A percentile compares a stretch with the other conserved stretches of the same genome.
Evolutionary conservation across 1,140 invertebrate genomes (phyloP).

Genomic region (Forficula auricularia): DNA sequence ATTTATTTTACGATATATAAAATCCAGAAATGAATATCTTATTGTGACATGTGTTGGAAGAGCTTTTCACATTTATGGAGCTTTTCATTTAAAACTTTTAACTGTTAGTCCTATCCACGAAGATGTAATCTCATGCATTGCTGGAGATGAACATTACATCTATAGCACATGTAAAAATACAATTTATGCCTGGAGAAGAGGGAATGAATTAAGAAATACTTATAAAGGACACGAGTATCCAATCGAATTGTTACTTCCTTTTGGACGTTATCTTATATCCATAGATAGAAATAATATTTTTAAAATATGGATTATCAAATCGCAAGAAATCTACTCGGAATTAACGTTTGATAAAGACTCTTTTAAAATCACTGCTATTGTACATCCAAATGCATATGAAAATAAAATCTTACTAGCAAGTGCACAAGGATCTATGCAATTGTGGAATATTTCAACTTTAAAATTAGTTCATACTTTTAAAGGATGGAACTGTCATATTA

Average conservation of each 20-base stretch:
- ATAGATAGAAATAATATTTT: slow-evolving; percentile 62
- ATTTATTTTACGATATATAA: slow-evolving; percentile 65
- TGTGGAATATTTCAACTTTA: slow-evolving; percentile 76
- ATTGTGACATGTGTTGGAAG: slow-evolving; percentile 78
- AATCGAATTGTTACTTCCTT: slow-evolving; percentile 69
- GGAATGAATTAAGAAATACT: slow-evolving; percentile 65
- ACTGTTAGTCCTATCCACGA: slow-evolving; percentile 66
- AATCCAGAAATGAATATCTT: slow-evolving; percentile 68
- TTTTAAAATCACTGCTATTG: slow-evolving; percentile 60
- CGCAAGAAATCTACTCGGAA: slow-evolving; percentile 46
- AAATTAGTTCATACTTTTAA: slow-evolving; percentile 65
- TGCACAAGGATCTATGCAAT: slow-evolving; percentile 65
- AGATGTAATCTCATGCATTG: slow-evolving; percentile 64
- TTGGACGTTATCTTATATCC: slow-evolving; percentile 69
- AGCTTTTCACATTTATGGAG: slow-evolving; percentile 81
- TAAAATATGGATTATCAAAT: slow-evolving; percentile 72
- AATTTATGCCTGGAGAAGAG: slow-evolving; percentile 74
- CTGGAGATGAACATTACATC: slow-evolving; percentile 59
- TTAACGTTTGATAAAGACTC: slow-evolving; percentile 47
- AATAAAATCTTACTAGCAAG: slow-evolving; percentile 92
- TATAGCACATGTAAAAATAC: slow-evolving; percentile 60
- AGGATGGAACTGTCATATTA: slow-evolving; percentile 55
- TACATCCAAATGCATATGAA: slow-evolving; percentile 81
- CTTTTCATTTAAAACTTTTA: slow-evolving; percentile 60
- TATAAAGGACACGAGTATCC: slow-evolving; percentile 57